Conservation (phyloP, 2,113 vertebrate genomes). For the Phaethon lepturus region DNA sequence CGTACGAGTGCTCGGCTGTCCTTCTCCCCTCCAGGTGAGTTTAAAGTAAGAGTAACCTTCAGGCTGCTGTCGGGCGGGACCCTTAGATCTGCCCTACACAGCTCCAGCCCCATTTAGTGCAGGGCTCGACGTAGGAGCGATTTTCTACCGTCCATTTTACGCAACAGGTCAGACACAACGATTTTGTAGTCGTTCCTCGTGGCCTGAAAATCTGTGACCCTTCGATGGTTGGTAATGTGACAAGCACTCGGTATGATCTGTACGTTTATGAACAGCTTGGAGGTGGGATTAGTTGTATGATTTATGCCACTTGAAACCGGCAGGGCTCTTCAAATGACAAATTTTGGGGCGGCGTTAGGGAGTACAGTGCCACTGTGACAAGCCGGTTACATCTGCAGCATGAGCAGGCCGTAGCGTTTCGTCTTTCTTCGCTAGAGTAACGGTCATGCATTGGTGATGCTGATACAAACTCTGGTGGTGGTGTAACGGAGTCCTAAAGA, state of each 20-base stretch:
- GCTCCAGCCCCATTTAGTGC: neutral
- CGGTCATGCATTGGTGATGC: neutral
- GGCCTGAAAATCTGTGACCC: neutral
- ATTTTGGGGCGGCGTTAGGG: neutral
- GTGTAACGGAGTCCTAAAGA: fast-evolving
- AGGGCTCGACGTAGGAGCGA: fast-evolving
- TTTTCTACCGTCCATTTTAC: neutral
- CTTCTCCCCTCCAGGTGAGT: neutral
- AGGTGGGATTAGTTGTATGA: neutral
- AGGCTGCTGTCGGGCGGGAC: neutral
- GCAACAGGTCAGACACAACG: neutral
- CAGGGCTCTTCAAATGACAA: neutral
- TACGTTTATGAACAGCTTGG: neutral
- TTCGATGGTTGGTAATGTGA: neutral
- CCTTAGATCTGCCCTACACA: fast-evolving
- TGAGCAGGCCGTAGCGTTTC: neutral
- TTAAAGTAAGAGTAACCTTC: neutral
- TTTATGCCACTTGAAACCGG: neutral
- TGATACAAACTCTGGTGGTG: neutral
- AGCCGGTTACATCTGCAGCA: neutral
- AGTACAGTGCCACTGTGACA: neutral
- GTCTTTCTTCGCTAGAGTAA: neutral
- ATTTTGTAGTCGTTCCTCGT: fast-evolving
- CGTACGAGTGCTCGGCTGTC: neutral
- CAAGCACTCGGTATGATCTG: neutral